These are phyloP conservation scores for Aplysina aerophoba DNA, from an alignment of 37 sponge, comb jelly and placozoan genomes.

Conservation along the genomic window DNA sequence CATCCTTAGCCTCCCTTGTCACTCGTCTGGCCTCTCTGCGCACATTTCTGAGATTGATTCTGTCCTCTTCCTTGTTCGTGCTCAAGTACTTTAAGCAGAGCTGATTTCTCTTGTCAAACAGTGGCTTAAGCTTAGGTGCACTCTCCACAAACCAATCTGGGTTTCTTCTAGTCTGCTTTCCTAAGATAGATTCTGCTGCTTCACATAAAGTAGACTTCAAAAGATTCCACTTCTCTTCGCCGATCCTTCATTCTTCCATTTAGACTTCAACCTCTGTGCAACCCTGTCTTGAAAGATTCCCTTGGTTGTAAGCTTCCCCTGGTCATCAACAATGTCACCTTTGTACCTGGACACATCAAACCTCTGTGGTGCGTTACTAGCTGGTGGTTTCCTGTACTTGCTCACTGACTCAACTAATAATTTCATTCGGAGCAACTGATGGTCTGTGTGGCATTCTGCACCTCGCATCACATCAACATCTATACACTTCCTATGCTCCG, in stretches of 20 bases:
- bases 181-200: not conserved
- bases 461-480: not conserved
- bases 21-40: not conserved
- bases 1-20: constrained; percentile 18
- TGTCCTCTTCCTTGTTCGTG: constrained; percentile 1
- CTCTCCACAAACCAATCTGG: constrained; percentile 5
- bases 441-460: constrained; percentile 37
- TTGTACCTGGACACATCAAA: not conserved
- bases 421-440: constrained; percentile 16
- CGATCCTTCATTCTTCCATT: not conserved
- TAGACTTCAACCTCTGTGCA: not conserved
- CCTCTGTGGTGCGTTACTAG: not conserved
- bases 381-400: not conserved
- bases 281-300: not conserved
- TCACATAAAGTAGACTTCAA: not conserved
- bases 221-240: not conserved
- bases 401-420: not conserved
- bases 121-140: not conserved
- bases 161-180: not conserved
- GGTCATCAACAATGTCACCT: not conserved
- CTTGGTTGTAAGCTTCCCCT: not conserved
- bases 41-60: not conserved
- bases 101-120: not conserved
- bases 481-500: not conserved
- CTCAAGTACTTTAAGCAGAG: constrained; percentile 8